Evolutionary conservation across 1,140 invertebrate genomes (phyloP).

Genomic region (Pseudobourletiella spinata): DNA sequence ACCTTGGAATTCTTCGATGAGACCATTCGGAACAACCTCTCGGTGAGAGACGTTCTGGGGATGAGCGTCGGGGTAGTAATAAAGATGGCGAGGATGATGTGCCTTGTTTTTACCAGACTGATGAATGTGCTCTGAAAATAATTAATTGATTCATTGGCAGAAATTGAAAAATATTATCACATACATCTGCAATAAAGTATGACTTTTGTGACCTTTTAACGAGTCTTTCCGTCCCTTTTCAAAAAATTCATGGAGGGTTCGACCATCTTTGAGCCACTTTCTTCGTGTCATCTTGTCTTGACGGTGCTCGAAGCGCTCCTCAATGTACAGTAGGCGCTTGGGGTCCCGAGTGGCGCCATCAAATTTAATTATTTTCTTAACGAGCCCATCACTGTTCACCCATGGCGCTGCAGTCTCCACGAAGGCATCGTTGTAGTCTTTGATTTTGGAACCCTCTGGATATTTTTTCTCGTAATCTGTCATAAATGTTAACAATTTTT

Average conservation of each 20-base stretch:
- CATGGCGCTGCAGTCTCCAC: conserved; percentile 70
- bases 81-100: conserved; percentile 52
- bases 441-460: conserved; percentile 58
- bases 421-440: conserved; percentile 63
- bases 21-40: conserved; percentile 47
- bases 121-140: conserved; percentile 53
- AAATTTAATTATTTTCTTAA: conserved; percentile 58
- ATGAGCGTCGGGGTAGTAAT: conserved; percentile 58
- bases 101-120: conserved; percentile 44
- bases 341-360: conserved; percentile 53
- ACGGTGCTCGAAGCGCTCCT: conserved; percentile 62
- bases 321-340: conserved; percentile 47
- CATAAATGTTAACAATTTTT: conserved; percentile 36
- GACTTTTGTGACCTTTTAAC: conserved; percentile 49
- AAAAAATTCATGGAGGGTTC: conserved; percentile 56
- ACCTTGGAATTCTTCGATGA: conserved; percentile 55
- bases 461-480: conserved; percentile 63
- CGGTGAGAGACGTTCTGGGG: conserved; percentile 57
- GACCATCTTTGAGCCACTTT: conserved; percentile 50
- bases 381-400: conserved; percentile 57
- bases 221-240: conserved; percentile 56
- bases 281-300: conserved; percentile 55
- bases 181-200: no score
- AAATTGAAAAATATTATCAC: not conserved
- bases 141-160: not conserved